phyloP scores from a whole-genome alignment of 2,113 vertebrate genomes.

The Cichladusa arquata region DNA sequence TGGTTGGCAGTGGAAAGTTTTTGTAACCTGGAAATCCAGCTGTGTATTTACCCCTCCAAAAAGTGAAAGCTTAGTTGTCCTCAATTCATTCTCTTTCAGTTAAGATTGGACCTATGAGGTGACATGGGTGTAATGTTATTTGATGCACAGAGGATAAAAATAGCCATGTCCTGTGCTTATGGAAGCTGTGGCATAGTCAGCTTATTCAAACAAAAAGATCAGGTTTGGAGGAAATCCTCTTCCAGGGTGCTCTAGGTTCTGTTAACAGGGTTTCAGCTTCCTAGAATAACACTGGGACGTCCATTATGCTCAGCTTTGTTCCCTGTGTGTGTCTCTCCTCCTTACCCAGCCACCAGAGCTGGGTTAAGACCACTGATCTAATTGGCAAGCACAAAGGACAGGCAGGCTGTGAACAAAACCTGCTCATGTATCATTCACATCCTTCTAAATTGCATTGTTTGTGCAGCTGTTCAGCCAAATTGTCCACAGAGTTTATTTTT shows the following conservation, averaged over 20 bases:
- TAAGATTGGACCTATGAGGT: not conserved
- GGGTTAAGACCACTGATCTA: not conserved
- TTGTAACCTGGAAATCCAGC: not conserved
- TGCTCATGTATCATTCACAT: slow-evolving; percentile 8
- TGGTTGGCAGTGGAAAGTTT: not conserved
- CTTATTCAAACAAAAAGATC: not conserved
- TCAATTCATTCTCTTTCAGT: not conserved
- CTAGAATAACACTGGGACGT: not conserved
- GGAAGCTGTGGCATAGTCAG: not conserved
- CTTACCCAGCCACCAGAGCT: not conserved
- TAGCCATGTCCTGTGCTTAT: not conserved
- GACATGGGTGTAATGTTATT: not conserved
- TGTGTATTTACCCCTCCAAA: not conserved
- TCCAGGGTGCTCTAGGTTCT: not conserved
- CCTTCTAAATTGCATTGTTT: slow-evolving; percentile 65
- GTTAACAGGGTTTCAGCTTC: not conserved
- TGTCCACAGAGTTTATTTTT: slow-evolving; percentile 56
- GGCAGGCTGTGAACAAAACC: slow-evolving; percentile 42
- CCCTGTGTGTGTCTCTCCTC: not conserved
- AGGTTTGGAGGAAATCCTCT: not conserved
- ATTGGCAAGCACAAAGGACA: slow-evolving; percentile 20
- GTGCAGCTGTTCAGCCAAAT: slow-evolving; percentile 55
- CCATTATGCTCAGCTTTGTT: not conserved
- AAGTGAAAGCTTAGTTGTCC: not conserved
- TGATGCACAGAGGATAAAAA: not conserved